These are phyloP conservation scores for Lepidotrigona ventralis DNA, from an alignment of 1,140 invertebrate genomes.

Conservation along the genomic window DNA sequence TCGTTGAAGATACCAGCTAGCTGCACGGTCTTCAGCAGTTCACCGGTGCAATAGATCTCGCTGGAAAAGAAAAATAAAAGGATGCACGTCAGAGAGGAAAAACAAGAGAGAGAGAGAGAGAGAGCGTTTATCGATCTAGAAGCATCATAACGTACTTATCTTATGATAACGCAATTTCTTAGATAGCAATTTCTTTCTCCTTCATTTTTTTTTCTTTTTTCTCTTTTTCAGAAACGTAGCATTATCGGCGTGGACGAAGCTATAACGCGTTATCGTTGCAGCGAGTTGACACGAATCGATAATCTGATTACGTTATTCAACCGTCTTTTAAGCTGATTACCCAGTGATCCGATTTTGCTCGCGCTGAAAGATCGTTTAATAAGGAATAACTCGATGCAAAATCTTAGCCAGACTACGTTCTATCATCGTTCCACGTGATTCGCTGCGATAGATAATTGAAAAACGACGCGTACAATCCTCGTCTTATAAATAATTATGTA, in stretches of 20 bases:
- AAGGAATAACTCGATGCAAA: neutral
- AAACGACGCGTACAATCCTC: neutral
- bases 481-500: neutral
- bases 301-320: neutral
- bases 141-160: neutral
- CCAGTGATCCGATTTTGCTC: neutral
- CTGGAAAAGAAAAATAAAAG: conserved; percentile 77
- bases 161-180: neutral
- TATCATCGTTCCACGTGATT: too few species aligned
- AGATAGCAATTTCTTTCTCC: neutral
- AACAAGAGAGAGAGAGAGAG: neutral
- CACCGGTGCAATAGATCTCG: conserved; percentile 91
- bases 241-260: neutral
- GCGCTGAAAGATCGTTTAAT: neutral
- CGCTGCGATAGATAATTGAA: neutral
- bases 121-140: neutral
- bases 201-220: too few species aligned
- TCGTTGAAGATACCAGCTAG: conserved; percentile 88
- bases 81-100: neutral
- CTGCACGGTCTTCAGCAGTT: conserved; percentile 90
- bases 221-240: neutral
- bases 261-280: neutral
- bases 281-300: neutral
- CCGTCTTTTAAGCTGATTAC: neutral
- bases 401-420: neutral